Evolutionary conservation across 2,797 vertebrate genomes (phyloP), one percentile per base, ranked within the genome.

Genomic region (Aplochiton taeniatus): DNA sequence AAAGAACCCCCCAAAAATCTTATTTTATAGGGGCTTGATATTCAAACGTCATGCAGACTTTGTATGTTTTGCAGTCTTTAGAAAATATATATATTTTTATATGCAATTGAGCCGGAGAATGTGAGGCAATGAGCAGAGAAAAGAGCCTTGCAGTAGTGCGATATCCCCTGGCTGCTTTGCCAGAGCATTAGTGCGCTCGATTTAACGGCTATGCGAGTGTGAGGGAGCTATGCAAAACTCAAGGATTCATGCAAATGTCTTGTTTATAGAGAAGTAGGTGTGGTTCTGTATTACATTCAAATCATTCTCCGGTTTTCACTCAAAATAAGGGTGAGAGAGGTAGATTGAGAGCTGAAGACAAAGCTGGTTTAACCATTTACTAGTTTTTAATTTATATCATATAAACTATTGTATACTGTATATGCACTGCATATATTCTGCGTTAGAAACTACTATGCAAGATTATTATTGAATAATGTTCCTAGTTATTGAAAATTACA

Each of bases 81-180:
- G 72, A 68, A 76, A 82, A 85, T 79, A 71, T 65, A 78, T 82
- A 72, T 69, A 73, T 81, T 85, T 84, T 70, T 84, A 86, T 82
- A 78, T 71, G 81, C 74, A 66, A 66, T 0, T 68, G 76, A 68
- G 68, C 75, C 78, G 9, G 14, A 17, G 65, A 81, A 71, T 48
- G 74, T 70, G 79, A 83, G 82, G 68, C 81, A 86, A 87, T 81
- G 65, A 77, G 76, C 83, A 81, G 78, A 75, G 75, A 83, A 83
- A 74, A 79, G 79, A 58, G 41, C 43, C 68, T 42, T 78, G 68
- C 67, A 58, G 54, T 65, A 64, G 61, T 56, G 49, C 58, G 74
- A 77, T 74, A 74, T 66, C 20, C 14, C 49, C 19, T 8, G 10
- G 43, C 12, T 10, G 3, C 14, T 41, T 19, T 12, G 12, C 54